Evolutionary conservation across 2,888 invertebrate genomes (phyloP).

Genomic region (Hypsopygia costalis): DNA sequence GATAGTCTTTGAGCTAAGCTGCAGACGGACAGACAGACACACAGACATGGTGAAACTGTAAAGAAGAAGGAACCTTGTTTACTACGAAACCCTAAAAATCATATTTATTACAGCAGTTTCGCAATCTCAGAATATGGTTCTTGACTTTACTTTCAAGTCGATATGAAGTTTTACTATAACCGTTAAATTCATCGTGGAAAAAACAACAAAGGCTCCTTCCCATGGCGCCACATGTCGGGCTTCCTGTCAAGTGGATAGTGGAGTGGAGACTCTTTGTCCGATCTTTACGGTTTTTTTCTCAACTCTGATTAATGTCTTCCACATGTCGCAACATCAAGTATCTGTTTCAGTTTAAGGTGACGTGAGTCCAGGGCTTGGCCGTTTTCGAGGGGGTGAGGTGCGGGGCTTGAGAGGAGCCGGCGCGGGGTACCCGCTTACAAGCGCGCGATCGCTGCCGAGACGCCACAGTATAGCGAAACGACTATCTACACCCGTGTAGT

Average conservation of each 20-base stretch:
- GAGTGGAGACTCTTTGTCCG: slow-evolving; percentile 26
- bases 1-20: no score
- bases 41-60: no score
- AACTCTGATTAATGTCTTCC: slow-evolving; percentile 20
- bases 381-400: no score
- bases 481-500: no score
- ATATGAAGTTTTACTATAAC: slow-evolving; percentile 13
- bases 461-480: no score
- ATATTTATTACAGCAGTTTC: background rate
- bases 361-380: no score
- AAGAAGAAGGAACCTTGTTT: no score
- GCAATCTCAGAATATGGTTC: background rate
- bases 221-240: slow-evolving; percentile 49
- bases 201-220: slow-evolving; percentile 41
- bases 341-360: slow-evolving; percentile 18
- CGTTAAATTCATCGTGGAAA: slow-evolving; percentile 38
- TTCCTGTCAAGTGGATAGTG: slow-evolving; percentile 47
- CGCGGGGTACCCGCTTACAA: no score
- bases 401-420: no score
- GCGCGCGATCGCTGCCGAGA: no score
- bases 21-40: no score
- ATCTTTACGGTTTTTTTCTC: slow-evolving; percentile 29
- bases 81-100: no score
- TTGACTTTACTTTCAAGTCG: slow-evolving; percentile 5
- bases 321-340: slow-evolving; percentile 24